These are phyloP conservation scores for Achroia grisella DNA, from an alignment of 1,140 invertebrate genomes.

Conservation along the genomic window DNA sequence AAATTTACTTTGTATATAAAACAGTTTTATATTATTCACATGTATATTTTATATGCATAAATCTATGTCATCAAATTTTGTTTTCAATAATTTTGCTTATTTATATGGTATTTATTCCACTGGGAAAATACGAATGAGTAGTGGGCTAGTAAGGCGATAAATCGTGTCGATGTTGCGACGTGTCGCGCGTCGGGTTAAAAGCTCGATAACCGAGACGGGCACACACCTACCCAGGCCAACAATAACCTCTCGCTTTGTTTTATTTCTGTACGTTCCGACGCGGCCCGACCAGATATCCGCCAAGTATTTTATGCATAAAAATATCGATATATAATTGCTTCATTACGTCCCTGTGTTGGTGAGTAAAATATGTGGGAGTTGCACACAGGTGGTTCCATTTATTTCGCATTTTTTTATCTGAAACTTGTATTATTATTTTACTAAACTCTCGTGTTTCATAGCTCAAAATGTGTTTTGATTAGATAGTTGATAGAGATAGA, in stretches of 20 bases:
- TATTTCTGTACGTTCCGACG: constrained; percentile 56
- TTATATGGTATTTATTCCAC: constrained; percentile 56
- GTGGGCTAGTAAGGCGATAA: constrained; percentile 68
- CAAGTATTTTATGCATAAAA: constrained; percentile 72
- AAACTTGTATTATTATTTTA: constrained; percentile 17
- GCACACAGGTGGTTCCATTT: constrained; percentile 50
- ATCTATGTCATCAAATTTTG: constrained; percentile 12
- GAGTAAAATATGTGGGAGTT: constrained; percentile 72
- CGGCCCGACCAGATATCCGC: constrained; percentile 57
- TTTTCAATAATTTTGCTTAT: constrained; percentile 54
- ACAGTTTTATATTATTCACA: too few species aligned
- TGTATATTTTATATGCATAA: too few species aligned
- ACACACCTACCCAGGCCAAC: constrained; percentile 65
- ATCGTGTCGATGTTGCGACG: constrained; percentile 64
- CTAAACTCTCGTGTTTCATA: too few species aligned
- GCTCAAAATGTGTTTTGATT: too few species aligned
- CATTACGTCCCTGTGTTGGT: constrained; percentile 72
- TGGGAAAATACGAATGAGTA: constrained; percentile 64
- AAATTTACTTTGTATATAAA: too few species aligned
- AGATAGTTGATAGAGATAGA: too few species aligned
- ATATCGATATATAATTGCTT: constrained; percentile 74
- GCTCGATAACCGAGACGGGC: constrained; percentile 66
- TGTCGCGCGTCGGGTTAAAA: constrained; percentile 70
- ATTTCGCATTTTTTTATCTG: constrained; percentile 1
- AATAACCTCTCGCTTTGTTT: constrained; percentile 65